A percentile compares a stretch with the other conserved stretches of the same genome.
phyloP scores from a whole-genome alignment of 2,113 vertebrate genomes.

The Pampusana beccarii region DNA sequence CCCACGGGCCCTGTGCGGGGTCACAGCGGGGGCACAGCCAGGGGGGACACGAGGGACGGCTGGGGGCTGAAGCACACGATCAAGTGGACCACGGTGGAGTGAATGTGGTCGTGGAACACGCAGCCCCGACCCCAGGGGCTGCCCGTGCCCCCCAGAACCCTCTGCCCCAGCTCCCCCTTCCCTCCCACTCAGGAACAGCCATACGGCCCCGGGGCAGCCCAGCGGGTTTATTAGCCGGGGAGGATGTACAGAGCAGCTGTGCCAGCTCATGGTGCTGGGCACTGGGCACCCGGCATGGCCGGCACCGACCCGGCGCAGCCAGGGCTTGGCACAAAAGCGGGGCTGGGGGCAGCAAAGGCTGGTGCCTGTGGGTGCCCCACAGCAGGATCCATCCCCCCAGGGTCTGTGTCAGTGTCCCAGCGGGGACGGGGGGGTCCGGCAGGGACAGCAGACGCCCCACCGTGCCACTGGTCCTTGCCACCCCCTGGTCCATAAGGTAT shows the following conservation, averaged over 20 bases:
- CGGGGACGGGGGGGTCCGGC: neutral
- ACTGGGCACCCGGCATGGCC: neutral
- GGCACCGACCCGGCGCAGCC: neutral
- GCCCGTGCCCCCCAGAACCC: too few species aligned
- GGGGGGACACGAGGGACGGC: neutral
- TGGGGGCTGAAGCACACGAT: rapidly evolving
- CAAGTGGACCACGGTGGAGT: rapidly evolving
- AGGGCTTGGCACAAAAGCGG: slow-evolving; percentile 17
- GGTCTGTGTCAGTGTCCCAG: neutral
- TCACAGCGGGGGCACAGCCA: neutral
- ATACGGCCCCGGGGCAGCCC: neutral
- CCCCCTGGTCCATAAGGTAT: neutral
- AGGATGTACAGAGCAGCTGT: neutral
- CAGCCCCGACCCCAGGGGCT: rapidly evolving
- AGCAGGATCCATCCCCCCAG: neutral
- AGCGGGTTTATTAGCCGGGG: neutral
- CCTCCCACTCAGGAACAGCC: neutral
- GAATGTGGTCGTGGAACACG: too few species aligned
- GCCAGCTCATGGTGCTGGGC: neutral
- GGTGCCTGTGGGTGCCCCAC: rapidly evolving
- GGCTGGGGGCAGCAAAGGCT: neutral
- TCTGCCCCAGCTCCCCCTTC: too few species aligned
- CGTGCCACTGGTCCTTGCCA: rapidly evolving
- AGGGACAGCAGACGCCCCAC: neutral
- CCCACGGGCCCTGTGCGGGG: neutral